Evolutionary conservation across 2,888 invertebrate species (phyloP), one percentile per base, ranked within the genome.

Genomic region (Gisinianus flammeolus): DNA sequence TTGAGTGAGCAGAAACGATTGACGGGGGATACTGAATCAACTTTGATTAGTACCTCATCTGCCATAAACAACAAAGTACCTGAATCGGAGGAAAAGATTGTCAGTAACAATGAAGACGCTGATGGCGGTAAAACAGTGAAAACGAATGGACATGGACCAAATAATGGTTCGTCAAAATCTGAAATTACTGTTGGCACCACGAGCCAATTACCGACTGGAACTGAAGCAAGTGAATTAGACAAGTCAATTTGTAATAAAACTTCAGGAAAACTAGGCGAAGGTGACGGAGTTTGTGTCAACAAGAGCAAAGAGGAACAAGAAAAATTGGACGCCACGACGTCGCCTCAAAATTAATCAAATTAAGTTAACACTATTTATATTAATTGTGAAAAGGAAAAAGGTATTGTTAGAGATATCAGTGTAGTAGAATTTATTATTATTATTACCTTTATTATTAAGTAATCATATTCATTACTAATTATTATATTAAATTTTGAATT

Each of bases 61-160:
- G 62, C 28, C 62, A 58, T 24, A 24, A 58, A 33, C 19, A 68
- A 35, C 33, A 31, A 68, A 68, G 68, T 68, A 68, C 68, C 68
- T 68, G 68, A 68, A 44, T 12, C 12, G n/a, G 68, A 68, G 44
- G 16, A 26, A 2, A 0, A 5, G 16, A 26, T 24, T 62, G 62
- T 62, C 28, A 6, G 26, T 10, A 62, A 26, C 28, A 26, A 62
- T 62, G 26, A 68, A n/a, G 10, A 16, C 26, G n/a, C n/a, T n/a
- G 35, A 44, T 35, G 68, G 44, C 12, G 33, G 44, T 26, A 62
- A n/a, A 22, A 68, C n/a, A 6, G 68, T 68, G 33, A 68, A 68
- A 35, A 68, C 44, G 2, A 68, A 68, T 68, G 68, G 68, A 12
- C 67, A 67, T 28, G 64, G 64, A 64, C 64, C 28, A 64, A 26